Conservation (phyloP, 2,888 invertebrate genomes). For the Drosophila macrospina region DNA sequence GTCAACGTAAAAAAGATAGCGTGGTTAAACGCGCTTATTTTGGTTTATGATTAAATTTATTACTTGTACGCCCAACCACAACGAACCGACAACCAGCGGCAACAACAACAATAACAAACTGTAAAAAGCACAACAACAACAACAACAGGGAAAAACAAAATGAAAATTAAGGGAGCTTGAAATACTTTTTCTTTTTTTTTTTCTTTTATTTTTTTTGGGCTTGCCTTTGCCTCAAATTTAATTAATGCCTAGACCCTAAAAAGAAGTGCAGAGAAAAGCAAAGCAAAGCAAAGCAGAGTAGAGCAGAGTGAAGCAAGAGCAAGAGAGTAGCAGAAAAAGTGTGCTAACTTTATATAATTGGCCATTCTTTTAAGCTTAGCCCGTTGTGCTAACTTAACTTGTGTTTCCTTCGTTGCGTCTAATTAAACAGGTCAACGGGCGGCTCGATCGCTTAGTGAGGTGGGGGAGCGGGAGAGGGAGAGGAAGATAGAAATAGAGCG, state of each 20-base stretch:
- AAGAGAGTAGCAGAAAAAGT: constrained; percentile 8
- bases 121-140: constrained; percentile 5
- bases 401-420: constrained; percentile 34
- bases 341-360: constrained; percentile 73
- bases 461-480: neutral
- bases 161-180: constrained; percentile 39
- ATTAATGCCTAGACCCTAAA: constrained; percentile 57
- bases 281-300: neutral
- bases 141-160: constrained; percentile 17
- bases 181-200: constrained; percentile 25
- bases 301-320: neutral
- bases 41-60: constrained; percentile 81
- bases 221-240: constrained; percentile 69
- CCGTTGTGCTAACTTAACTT: constrained; percentile 53
- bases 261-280: constrained; percentile 13
- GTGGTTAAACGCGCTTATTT: constrained; percentile 80
- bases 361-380: constrained; percentile 74
- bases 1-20: constrained; percentile 74
- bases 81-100: constrained; percentile 21
- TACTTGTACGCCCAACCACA: constrained; percentile 77
- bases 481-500: neutral
- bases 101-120: constrained; percentile 22
- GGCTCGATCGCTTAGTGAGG: constrained; percentile 12
- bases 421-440: constrained; percentile 71
- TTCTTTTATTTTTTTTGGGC: constrained; percentile 53